Conservation (phyloP, 2,797 vertebrate genomes). For the Mareca strepera region DNA sequence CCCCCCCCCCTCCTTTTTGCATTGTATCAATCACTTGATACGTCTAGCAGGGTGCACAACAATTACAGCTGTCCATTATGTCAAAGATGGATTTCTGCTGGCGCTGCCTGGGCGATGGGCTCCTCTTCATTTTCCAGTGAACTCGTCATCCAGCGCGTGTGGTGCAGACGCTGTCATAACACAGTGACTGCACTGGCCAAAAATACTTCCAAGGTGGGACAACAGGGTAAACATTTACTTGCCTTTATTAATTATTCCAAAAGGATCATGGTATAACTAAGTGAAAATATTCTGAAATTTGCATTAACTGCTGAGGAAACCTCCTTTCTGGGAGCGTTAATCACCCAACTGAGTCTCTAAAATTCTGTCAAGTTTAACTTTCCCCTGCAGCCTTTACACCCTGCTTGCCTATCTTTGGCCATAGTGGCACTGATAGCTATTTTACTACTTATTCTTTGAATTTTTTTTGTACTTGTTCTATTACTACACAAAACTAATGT, state of each 20-base stretch:
- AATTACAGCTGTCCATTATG: conserved; percentile 69
- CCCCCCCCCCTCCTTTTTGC: neutral
- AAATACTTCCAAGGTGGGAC: neutral
- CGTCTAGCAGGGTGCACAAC: conserved; percentile 64
- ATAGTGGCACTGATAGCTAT: neutral
- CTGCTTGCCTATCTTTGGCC: neutral
- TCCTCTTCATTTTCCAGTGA: conserved; percentile 29
- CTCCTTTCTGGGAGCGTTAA: neutral
- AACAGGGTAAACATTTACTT: neutral
- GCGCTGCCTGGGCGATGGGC: conserved; percentile 22
- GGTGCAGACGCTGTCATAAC: neutral
- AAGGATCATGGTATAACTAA: neutral
- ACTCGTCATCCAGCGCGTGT: neutral
- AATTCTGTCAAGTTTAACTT: neutral
- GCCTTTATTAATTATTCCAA: neutral
- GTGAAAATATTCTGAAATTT: neutral
- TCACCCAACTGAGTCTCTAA: neutral
- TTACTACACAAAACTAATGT: neutral
- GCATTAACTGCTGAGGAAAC: neutral
- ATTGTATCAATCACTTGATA: conserved; percentile 71
- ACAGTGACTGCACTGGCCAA: neutral
- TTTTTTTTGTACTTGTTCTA: neutral
- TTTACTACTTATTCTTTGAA: neutral
- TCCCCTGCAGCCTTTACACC: neutral
- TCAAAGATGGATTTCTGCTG: conserved; percentile 64